A percentile compares a stretch with the other conserved stretches of the same genome.
These are phyloP conservation scores for Drosophila pruinosa DNA, from an alignment of 1,140 invertebrate species.

Conservation along the genomic window DNA sequence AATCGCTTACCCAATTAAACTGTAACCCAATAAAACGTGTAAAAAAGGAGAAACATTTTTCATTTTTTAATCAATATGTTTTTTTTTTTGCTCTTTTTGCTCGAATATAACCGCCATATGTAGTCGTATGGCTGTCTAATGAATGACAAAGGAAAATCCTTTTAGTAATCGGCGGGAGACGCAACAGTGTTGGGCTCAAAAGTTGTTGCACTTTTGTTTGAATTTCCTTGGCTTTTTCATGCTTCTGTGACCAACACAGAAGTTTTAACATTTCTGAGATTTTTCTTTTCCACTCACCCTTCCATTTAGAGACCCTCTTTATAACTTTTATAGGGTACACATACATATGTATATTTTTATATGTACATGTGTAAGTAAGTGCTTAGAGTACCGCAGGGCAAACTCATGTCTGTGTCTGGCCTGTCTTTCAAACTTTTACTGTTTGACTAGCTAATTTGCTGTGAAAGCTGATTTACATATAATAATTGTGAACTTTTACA, in stretches of 20 bases:
- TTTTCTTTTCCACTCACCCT: conserved; percentile 10
- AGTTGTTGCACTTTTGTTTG: conserved; percentile 76
- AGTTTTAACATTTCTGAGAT: conserved; percentile 59
- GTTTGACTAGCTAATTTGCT: conserved; percentile 78
- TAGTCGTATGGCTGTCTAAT: conserved; percentile 18
- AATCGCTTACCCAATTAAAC: conserved; percentile 33
- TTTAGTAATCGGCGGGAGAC: conserved; percentile 11
- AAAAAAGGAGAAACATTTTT: background rate
- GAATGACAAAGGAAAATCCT: conserved; percentile 28
- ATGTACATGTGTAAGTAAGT: conserved; percentile 27
- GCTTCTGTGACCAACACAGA: conserved; percentile 52
- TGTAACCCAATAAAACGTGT: conserved; percentile 7
- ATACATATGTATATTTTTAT: conserved; percentile 20
- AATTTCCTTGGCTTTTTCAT: conserved; percentile 71
- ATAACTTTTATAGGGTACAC: conserved; percentile 62
- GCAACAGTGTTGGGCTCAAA: conserved; percentile 38
- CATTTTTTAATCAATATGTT: background rate
- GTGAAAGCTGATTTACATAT: conserved; percentile 77
- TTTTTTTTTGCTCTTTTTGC: background rate
- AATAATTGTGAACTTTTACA: conserved; percentile 21
- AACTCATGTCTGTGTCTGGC: conserved; percentile 49
- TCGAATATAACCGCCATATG: conserved; percentile 26
- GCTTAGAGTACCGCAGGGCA: conserved; percentile 46
- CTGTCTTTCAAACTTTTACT: conserved; percentile 66
- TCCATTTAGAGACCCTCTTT: conserved; percentile 36